Base-by-base conservation (phyloP, 2,888 invertebrate species). In the Mythimna pallens region DNA sequence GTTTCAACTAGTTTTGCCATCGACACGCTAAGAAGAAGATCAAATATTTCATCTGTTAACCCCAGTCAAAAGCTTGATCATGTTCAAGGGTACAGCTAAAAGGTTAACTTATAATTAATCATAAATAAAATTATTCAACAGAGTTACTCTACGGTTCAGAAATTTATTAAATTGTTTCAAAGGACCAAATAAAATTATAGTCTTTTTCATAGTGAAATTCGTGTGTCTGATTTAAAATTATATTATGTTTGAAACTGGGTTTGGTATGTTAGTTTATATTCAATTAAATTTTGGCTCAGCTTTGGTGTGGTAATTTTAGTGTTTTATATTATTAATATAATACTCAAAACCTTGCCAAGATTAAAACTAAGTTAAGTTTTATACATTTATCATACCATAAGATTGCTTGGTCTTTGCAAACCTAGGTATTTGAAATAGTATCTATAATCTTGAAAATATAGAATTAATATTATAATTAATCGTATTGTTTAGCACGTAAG, bases 311-410 rank as follows among this genome's bases (percentile, higher is more conserved):
- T 54, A 22, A 25, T 30, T 22, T 55, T 17, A 36, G 12, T 9
- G 22, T 72, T 57, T 54, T 47, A 65, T 66, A 72, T 62, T 54
- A 20, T 43, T 20, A 65, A 25, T 22, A 25, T 34, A 58, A 69
- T 78, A 78, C 74, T 78, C 78, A 69, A 47, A 63, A 40, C 40
- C 52, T 69, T 62, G 57, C 57, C 30, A 74, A 54, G 10, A 74
- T 52, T 57, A 36, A 57, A 50, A 34, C 54, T 57, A 52, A 22
- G 7, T 36, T 61, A 34, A 70, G 63, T 63, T 30, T 3, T 75
- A 12, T n/a, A 55, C 30, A 59, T 36, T 25, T 30, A 17, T 17
- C n/a, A 34, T 25, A 25, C n/a, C 52, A 36, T 36, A 61, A 22
- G 8, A 55, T 20, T 67, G 20, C 14, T 17, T 66, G n/a, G 20